Conservation (phyloP, 1,140 invertebrate genomes). For the Drosophila mauritiana region DNA sequence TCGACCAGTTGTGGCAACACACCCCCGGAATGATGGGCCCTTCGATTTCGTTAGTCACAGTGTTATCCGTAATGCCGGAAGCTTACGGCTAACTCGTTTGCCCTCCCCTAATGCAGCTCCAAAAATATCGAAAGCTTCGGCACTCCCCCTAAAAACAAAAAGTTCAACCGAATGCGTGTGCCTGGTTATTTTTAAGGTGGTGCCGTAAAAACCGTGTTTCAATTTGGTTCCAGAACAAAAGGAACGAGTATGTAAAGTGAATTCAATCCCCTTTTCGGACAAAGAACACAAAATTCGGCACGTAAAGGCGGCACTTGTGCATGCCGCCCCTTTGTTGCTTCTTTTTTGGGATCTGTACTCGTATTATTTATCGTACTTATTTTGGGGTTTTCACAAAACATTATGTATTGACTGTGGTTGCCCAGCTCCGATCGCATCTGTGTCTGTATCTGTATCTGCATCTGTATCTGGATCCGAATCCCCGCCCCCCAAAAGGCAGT, state of each 20-base stretch:
- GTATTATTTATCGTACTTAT: conserved; percentile 41
- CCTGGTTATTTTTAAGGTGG: conserved; percentile 42
- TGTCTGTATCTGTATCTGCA: neutral
- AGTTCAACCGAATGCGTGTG: conserved; percentile 7
- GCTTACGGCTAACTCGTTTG: conserved; percentile 53
- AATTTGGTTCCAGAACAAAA: conserved; percentile 49
- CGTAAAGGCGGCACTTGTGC: conserved; percentile 59
- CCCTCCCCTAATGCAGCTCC: conserved; percentile 3
- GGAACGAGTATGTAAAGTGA: conserved; percentile 24
- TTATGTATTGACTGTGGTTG: conserved; percentile 63
- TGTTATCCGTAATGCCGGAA: conserved; percentile 59
- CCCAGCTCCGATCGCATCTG: conserved; percentile 37
- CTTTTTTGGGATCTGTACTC: conserved; percentile 13
- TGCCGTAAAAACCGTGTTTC: conserved; percentile 47
- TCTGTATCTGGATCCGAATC: conserved; percentile 2
- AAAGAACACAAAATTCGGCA: conserved; percentile 56
- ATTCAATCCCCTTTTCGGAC: conserved; percentile 33
- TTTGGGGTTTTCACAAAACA: conserved; percentile 67
- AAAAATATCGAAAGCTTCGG: conserved; percentile 15
- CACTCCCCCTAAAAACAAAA: conserved; percentile 33
- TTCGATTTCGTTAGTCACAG: conserved; percentile 29
- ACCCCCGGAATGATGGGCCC: conserved; percentile 23
- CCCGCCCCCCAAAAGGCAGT: conserved; percentile 9
- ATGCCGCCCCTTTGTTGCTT: conserved; percentile 40
- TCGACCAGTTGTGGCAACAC: conserved; percentile 8